Evolutionary conservation across 2,888 invertebrate species (phyloP), one percentile per base, ranked within the genome.

Genomic region (Timema cristinae): DNA sequence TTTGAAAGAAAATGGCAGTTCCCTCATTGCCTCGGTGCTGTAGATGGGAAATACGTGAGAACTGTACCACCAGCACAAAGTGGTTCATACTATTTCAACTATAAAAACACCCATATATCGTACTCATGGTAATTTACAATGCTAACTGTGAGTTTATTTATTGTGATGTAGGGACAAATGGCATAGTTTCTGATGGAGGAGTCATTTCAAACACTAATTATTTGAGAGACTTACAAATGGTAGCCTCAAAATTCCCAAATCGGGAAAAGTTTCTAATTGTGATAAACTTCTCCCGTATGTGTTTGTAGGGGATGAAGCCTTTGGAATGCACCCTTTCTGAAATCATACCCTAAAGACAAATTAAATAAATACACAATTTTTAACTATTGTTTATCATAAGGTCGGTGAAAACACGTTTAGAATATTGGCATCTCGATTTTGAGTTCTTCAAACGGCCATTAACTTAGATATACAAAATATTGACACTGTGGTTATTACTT

Each of bases 141-240:
- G 75, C 73, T 16, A 72, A 76, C 56, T 77, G 72, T 63, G 73
- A 75, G 61, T 77, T 72, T 66, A 73, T 74, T 59, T 75, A 72
- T 71, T 75, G 73, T 75, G 76, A 77, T 56, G 71, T 74, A 63
- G 75, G 76, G 16, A 73, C 74, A 51, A 76, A 76, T 59, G 75
- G 77, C 68, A 74, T 76, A 71, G 75, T 79, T 73, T 77, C 77
- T 72, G 75, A 77, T 73, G 76, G 77, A 69, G 76, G 76, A 54
- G 76, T 76, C 10, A 71, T 76, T 54, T 71, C 66, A 67, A 67
- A 75, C 52, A 76, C 75, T 11, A 50, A 8, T 73, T 76, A 71
- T 75, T 75, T 63, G 71, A 75, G 69, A 75, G 72, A 68, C 69
- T 76, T 49, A 59, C 66, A 48, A 74, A 56, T 59, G 70, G 70